Percentiles rank a stretch among this genome's conserved stretches.
phyloP scores from a whole-genome alignment of 2,113 vertebrate genomes.

The Pangasianodon gigas region DNA sequence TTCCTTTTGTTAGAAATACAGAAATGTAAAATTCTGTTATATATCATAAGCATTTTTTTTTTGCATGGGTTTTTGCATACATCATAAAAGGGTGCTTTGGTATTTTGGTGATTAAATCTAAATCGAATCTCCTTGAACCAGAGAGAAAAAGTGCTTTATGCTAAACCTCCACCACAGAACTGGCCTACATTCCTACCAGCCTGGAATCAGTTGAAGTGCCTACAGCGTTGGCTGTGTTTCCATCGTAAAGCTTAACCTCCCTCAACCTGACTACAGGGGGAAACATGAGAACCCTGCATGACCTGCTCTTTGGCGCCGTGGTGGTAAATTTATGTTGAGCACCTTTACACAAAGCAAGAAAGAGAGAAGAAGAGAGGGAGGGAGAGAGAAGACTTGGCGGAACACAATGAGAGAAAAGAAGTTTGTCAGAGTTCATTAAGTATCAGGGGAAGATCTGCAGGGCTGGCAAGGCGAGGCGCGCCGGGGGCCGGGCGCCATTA shows the following conservation, averaged over 20 bases:
- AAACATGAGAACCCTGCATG: slow-evolving; percentile 44
- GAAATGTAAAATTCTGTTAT: neutral
- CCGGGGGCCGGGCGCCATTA: slow-evolving; percentile 77
- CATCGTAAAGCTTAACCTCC: slow-evolving; percentile 27
- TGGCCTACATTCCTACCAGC: slow-evolving; percentile 16
- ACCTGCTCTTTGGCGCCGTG: slow-evolving; percentile 44
- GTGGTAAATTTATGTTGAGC: slow-evolving; percentile 54
- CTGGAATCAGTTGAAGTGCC: slow-evolving; percentile 5
- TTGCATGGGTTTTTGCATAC: too few species aligned
- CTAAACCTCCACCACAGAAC: neutral
- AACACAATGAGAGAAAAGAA: slow-evolving; percentile 77
- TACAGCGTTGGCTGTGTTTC: neutral
- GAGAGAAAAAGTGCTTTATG: neutral
- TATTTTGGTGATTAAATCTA: neutral
- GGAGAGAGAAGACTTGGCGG: slow-evolving; percentile 42
- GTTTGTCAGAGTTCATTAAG: slow-evolving; percentile 84
- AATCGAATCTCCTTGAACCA: neutral
- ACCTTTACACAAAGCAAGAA: slow-evolving; percentile 47
- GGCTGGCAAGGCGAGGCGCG: slow-evolving; percentile 77
- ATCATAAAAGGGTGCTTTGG: neutral
- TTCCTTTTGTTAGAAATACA: neutral
- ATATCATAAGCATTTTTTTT: neutral
- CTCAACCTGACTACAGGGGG: slow-evolving; percentile 35
- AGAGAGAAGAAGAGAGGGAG: slow-evolving; percentile 27
- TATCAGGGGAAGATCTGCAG: slow-evolving; percentile 82